Conservation (phyloP, 1,140 invertebrate genomes). For the Ips nitidus region DNA sequence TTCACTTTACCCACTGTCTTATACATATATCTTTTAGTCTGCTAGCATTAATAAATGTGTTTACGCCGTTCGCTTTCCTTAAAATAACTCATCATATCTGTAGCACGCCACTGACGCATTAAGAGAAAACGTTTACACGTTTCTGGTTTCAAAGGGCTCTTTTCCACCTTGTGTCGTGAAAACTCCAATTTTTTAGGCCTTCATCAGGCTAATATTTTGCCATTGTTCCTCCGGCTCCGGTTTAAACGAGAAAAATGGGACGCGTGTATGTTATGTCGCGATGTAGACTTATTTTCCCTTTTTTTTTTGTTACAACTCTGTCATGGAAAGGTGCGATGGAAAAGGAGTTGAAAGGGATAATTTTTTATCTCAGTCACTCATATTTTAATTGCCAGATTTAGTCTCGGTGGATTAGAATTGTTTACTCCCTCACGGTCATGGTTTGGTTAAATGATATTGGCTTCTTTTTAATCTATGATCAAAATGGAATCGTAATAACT, state of each 20-base stretch:
- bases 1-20: slow-evolving; percentile 23
- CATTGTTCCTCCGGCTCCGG: slow-evolving; percentile 8
- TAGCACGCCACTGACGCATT: slow-evolving; percentile 13
- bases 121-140: slow-evolving; percentile 18
- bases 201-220: slow-evolving; percentile 26
- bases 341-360: too few relatives aligned
- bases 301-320: too few relatives aligned
- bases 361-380: too few relatives aligned
- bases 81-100: background rate
- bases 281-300: too few relatives aligned
- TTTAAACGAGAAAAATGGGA: slow-evolving; percentile 11
- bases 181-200: slow-evolving; percentile 25
- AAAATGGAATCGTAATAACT: too few relatives aligned
- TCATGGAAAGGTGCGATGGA: too few relatives aligned
- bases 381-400: too few relatives aligned
- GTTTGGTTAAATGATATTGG: too few relatives aligned
- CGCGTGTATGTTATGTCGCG: background rate
- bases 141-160: slow-evolving; percentile 24
- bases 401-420: too few relatives aligned
- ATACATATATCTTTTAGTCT: slow-evolving; percentile 15
- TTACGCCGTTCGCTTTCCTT: slow-evolving; percentile 6
- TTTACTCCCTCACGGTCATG: too few relatives aligned
- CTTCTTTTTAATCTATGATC: too few relatives aligned
- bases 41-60: slow-evolving; percentile 19
- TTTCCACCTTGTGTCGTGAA: slow-evolving; percentile 13